A percentile compares a stretch with the other conserved stretches of the same genome.
Conservation (phyloP, 2,113 vertebrate genomes). For the Periophthalmodon schlosseri region DNA sequence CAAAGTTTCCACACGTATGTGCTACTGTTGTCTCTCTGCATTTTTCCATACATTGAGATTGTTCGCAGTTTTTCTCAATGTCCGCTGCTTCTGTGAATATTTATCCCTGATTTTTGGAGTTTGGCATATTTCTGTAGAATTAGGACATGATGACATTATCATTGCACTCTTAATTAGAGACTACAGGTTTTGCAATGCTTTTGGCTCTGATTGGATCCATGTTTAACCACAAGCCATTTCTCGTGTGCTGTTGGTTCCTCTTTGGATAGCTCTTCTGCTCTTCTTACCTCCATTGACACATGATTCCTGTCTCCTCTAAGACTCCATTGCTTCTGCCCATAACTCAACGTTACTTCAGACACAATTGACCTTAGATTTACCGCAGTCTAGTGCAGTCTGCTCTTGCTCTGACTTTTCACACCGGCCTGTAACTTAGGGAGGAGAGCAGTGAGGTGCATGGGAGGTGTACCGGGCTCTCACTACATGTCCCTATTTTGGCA, state of each 20-base stretch:
- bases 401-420: conserved; percentile 71
- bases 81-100: conserved; percentile 1
- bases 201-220: conserved; percentile 2
- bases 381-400: conserved; percentile 59
- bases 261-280: conserved; percentile 17
- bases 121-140: neutral
- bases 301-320: conserved; percentile 41
- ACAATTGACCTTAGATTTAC: conserved; percentile 55
- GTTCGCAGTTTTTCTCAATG: conserved; percentile 20
- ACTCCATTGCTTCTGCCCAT: neutral
- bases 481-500: conserved; percentile 44
- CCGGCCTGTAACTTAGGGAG: conserved; percentile 48
- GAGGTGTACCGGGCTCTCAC: conserved; percentile 45
- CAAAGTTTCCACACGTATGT: conserved; percentile 42
- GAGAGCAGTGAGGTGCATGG: conserved; percentile 43
- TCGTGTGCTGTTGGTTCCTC: conserved; percentile 21
- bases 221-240: conserved; percentile 15
- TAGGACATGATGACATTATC: neutral
- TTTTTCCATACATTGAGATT: conserved; percentile 20
- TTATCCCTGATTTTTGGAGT: neutral
- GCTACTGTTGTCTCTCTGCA: conserved; percentile 31
- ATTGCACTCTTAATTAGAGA: neutral
- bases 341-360: conserved; percentile 27
- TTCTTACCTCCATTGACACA: conserved; percentile 54
- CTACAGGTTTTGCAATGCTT: conserved; percentile 1